Conservation (phyloP, 1,140 invertebrate genomes). For the Thaumatotibia leucotreta region DNA sequence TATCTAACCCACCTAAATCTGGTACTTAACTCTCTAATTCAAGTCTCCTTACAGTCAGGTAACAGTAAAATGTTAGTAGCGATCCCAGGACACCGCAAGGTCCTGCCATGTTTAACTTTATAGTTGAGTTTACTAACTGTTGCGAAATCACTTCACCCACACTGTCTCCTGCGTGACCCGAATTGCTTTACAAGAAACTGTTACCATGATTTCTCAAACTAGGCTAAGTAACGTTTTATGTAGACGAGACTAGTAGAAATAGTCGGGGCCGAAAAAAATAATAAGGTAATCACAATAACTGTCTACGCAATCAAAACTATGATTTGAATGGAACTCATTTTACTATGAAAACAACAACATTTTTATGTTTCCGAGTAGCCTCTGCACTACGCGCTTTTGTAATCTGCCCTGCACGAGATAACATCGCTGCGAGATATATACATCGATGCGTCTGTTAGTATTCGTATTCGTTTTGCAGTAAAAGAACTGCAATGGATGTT, state of each 20-base stretch:
- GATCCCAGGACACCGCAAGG: background rate
- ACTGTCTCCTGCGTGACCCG: background rate
- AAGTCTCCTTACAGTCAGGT: background rate
- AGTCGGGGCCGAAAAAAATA: background rate
- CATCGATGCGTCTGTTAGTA: background rate
- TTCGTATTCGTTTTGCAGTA: no score
- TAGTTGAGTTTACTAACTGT: background rate
- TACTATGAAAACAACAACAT: slow-evolving; percentile 13
- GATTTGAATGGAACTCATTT: slow-evolving; percentile 6
- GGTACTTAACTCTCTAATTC: background rate
- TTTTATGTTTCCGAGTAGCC: slow-evolving; percentile 5
- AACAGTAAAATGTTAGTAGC: background rate
- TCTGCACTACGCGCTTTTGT: background rate
- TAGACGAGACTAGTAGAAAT: background rate
- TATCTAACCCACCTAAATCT: background rate
- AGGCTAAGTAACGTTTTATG: background rate
- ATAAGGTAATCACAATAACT: slow-evolving; percentile 6
- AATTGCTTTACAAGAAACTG: background rate
- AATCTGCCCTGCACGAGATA: background rate
- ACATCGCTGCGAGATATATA: background rate
- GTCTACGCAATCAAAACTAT: slow-evolving; percentile 4
- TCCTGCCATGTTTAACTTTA: background rate
- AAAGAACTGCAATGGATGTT: background rate
- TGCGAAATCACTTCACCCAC: background rate
- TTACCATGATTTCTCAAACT: background rate